phyloP scores from a whole-genome alignment of 2,797 vertebrate species.

The Typhlichthys eigenmanni region DNA sequence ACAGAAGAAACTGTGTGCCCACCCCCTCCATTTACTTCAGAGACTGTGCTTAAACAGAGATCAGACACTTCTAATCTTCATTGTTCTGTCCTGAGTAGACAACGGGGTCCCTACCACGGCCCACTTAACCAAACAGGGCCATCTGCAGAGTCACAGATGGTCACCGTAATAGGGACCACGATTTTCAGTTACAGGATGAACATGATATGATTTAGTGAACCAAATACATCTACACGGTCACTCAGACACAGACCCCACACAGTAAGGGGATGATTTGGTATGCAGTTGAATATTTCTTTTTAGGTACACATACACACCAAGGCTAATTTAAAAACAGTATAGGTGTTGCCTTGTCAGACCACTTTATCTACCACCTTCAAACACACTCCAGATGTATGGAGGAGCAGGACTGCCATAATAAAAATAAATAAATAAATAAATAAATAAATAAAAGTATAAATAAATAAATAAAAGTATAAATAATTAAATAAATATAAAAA shows the following conservation, averaged over 20 bases:
- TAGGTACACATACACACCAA: slow-evolving; percentile 43
- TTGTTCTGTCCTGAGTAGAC: slow-evolving; percentile 60
- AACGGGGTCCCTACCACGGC: slow-evolving; percentile 55
- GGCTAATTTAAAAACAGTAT: slow-evolving; percentile 38
- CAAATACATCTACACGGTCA: slow-evolving; percentile 20
- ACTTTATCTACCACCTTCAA: slow-evolving; percentile 13
- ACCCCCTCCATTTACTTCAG: slow-evolving; percentile 56
- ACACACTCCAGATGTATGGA: slow-evolving; percentile 47
- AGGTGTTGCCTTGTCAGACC: slow-evolving; percentile 1
- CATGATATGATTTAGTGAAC: slow-evolving; percentile 46
- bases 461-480: no score
- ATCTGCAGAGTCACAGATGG: slow-evolving; percentile 75
- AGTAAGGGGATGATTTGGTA: slow-evolving; percentile 15
- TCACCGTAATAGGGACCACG: slow-evolving; percentile 26
- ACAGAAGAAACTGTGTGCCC: slow-evolving; percentile 4
- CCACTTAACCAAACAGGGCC: slow-evolving; percentile 64
- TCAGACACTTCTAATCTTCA: slow-evolving; percentile 76
- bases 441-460: no score
- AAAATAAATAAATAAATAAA: no score
- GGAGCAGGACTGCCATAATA: no score
- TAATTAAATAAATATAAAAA: no score
- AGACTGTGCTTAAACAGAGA: slow-evolving; percentile 65
- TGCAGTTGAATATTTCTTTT: slow-evolving; percentile 49
- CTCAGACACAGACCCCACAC: slow-evolving; percentile 6
- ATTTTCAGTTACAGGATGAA: slow-evolving; percentile 48